Evolutionary conservation across 2,797 vertebrate genomes (phyloP).

Genomic region (Enteromius radiatus): DNA sequence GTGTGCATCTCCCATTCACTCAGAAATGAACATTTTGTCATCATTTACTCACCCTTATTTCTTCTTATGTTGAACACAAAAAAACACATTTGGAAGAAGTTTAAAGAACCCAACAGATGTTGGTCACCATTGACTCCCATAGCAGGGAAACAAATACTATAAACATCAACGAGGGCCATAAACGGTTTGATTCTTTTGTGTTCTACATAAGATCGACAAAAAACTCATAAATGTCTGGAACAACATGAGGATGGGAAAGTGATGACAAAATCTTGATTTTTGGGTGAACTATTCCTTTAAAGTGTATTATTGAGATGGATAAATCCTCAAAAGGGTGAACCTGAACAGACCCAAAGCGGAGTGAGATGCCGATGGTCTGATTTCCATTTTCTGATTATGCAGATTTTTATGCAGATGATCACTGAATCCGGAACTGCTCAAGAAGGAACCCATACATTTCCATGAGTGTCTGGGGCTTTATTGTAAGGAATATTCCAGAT

Average conservation of each 20-base stretch:
- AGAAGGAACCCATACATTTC: slow-evolving; percentile 93
- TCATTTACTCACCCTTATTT: background rate
- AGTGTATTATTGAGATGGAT: background rate
- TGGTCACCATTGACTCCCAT: background rate
- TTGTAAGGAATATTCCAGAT: slow-evolving; percentile 96
- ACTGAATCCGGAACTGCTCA: slow-evolving; percentile 65
- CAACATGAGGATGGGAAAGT: background rate
- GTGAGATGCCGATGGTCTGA: background rate
- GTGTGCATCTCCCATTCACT: background rate
- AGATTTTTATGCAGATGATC: slow-evolving; percentile 14
- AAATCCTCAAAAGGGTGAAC: background rate
- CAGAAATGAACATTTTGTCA: background rate
- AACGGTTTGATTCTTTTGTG: background rate
- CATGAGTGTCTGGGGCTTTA: slow-evolving; percentile 90
- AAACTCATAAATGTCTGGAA: background rate
- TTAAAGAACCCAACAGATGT: background rate
- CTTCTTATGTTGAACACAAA: background rate
- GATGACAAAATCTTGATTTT: background rate
- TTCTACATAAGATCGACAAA: background rate
- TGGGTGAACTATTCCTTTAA: background rate
- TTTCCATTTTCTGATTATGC: slow-evolving; percentile 7
- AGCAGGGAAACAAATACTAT: background rate
- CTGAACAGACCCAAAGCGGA: background rate
- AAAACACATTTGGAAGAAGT: background rate
- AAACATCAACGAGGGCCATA: background rate